Percentiles rank a stretch among this genome's conserved stretches.
Evolutionary conservation across 2,888 invertebrate genomes (phyloP).

Genomic region (Athalia circularis): DNA sequence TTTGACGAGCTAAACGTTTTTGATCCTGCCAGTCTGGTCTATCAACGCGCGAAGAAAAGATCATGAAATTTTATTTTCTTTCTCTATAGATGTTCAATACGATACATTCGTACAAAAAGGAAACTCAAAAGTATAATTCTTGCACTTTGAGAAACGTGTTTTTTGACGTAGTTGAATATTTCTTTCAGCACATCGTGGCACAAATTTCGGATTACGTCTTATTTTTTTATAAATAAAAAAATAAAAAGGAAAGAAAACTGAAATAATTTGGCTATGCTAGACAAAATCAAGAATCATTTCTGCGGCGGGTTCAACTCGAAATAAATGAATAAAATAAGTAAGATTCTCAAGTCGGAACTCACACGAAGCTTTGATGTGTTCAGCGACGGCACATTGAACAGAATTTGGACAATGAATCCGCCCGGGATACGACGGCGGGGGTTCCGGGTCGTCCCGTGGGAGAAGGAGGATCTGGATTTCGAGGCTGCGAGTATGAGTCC

Average conservation of each 20-base stretch:
- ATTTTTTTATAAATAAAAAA: too few relatives aligned
- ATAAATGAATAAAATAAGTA: too few relatives aligned
- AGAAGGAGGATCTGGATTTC: slow-evolving; percentile 34
- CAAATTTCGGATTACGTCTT: too few relatives aligned
- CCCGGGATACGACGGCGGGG: slow-evolving; percentile 37
- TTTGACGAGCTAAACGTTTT: slow-evolving; percentile 44
- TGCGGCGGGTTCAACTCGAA: too few relatives aligned
- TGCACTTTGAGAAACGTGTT: too few relatives aligned
- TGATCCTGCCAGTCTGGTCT: slow-evolving; percentile 7
- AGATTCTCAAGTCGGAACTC: slow-evolving; percentile 43
- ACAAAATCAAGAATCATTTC: too few relatives aligned
- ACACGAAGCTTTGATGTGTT: slow-evolving; percentile 48
- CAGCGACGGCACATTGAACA: slow-evolving; percentile 41
- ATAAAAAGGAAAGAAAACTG: too few relatives aligned
- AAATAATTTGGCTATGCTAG: too few relatives aligned
- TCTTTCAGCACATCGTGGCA: too few relatives aligned
- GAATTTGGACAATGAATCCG: slow-evolving; percentile 42
- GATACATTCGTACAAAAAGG: slow-evolving; percentile 7
- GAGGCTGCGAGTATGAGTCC: slow-evolving; percentile 7
- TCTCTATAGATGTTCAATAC: background rate
- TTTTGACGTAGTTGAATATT: too few relatives aligned
- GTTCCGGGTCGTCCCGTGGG: slow-evolving; percentile 27
- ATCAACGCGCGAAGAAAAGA: slow-evolving; percentile 31
- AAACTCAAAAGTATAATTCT: background rate
- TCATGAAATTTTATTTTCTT: background rate